These are phyloP conservation scores for Lasioglossum albipes DNA, from an alignment of 1,140 invertebrate species.

Conservation along the genomic window DNA sequence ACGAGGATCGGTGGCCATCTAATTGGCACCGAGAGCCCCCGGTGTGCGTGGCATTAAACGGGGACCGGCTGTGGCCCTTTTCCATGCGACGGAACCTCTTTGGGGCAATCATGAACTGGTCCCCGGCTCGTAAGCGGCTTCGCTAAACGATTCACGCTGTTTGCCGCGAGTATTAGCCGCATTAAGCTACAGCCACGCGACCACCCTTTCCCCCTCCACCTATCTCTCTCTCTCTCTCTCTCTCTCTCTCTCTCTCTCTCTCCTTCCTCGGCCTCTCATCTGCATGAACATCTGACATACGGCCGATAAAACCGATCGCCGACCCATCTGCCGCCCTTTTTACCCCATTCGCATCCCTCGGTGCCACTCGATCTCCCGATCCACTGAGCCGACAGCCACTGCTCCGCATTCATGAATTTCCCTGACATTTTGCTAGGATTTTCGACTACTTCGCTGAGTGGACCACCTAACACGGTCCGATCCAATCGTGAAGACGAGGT, in stretches of 20 bases:
- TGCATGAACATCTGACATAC: slow-evolving; percentile 74
- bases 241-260: background rate
- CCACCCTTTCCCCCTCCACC: too few relatives aligned
- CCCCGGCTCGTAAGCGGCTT: slow-evolving; percentile 25
- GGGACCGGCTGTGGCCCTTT: background rate
- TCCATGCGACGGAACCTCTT: slow-evolving; percentile 5
- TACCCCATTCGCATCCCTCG: slow-evolving; percentile 24
- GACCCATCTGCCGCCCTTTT: slow-evolving; percentile 65
- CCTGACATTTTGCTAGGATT: too few relatives aligned
- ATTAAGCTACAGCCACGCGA: slow-evolving; percentile 50
- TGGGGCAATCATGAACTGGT: slow-evolving; percentile 25
- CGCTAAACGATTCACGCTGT: slow-evolving; percentile 50
- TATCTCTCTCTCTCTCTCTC: too few relatives aligned
- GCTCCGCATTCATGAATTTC: too few relatives aligned
- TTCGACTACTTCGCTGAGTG: too few relatives aligned
- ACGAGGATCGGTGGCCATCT: slow-evolving; percentile 34
- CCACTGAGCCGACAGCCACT: too few relatives aligned
- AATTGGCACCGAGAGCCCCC: slow-evolving; percentile 39
- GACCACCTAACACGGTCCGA: too few relatives aligned
- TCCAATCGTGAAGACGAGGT: too few relatives aligned
- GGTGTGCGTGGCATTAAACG: background rate
- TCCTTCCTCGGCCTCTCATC: slow-evolving; percentile 50
- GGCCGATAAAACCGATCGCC: slow-evolving; percentile 54
- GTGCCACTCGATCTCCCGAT: background rate
- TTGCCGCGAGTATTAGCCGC: slow-evolving; percentile 63